Percentiles rank a stretch among this genome's conserved stretches.
phyloP scores from a whole-genome alignment of 1,140 invertebrate species.

The Frieseomelitta varia region DNA sequence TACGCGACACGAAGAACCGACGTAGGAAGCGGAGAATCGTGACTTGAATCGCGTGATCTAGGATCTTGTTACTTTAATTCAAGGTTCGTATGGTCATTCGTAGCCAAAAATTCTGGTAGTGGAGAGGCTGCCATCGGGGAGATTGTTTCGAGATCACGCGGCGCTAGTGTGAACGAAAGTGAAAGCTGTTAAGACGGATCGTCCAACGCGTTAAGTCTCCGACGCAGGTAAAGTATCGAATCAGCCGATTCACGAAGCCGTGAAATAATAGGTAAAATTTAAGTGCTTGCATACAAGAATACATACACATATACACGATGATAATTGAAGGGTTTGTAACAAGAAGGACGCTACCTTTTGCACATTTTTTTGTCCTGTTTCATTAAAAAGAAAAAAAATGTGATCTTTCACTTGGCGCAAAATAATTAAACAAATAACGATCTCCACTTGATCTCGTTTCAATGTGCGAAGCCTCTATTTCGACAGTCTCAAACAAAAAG shows the following conservation, averaged over 20 bases:
- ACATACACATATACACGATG: no score
- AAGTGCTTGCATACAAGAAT: neutral
- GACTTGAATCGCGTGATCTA: neutral
- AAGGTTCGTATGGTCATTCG: neutral
- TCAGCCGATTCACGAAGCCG: neutral
- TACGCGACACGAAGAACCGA: neutral
- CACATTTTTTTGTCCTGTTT: no score
- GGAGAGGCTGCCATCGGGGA: neutral
- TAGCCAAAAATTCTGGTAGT: neutral
- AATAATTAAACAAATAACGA: no score
- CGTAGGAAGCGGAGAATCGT: neutral
- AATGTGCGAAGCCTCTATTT: no score
- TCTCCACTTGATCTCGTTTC: no score
- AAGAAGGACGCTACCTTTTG: no score
- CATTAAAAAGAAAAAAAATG: no score
- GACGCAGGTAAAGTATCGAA: constrained; percentile 1
- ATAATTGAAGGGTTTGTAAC: no score
- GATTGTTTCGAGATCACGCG: constrained; percentile 32
- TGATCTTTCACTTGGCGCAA: no score
- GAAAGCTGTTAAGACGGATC: constrained; percentile 59
- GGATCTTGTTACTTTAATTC: neutral
- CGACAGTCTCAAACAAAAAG: no score
- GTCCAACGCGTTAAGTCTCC: constrained; percentile 13
- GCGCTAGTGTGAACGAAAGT: constrained; percentile 55
- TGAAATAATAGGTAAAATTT: neutral